Conservation (phyloP, 2,113 vertebrate species). For the Psephotus haematonotus region DNA sequence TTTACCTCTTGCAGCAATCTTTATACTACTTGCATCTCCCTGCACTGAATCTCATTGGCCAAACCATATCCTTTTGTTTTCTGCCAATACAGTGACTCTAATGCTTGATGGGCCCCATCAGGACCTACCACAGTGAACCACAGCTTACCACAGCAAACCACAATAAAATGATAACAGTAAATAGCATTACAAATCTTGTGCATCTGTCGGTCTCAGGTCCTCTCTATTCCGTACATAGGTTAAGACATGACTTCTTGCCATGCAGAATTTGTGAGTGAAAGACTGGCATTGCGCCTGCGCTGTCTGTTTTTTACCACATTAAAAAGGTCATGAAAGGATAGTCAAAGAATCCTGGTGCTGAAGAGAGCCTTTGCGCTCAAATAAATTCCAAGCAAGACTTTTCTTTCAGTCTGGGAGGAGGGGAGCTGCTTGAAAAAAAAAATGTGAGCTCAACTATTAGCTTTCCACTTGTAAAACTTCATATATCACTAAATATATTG, state of each 20-base stretch:
- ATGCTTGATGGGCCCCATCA: neutral
- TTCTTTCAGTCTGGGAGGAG: neutral
- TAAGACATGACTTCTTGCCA: neutral
- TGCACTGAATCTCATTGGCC: neutral
- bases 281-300: neutral
- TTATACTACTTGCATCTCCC: neutral
- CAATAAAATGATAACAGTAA: neutral
- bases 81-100: slow-evolving; percentile 23
- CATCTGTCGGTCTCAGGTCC: neutral
- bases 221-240: neutral
- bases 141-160: neutral
- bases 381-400: slow-evolving; percentile 20
- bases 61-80: slow-evolving; percentile 9
- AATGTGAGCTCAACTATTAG: slow-evolving; percentile 61
- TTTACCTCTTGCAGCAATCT: slow-evolving; percentile 1
- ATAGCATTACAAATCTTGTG: neutral
- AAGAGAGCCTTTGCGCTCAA: neutral
- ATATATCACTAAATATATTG: slow-evolving; percentile 62
- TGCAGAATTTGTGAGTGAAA: neutral
- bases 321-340: neutral
- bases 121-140: neutral
- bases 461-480: slow-evolving; percentile 73
- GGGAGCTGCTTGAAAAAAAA: slow-evolving; percentile 16
- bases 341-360: neutral
- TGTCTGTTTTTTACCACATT: neutral